Base-by-base conservation (phyloP, 2,797 vertebrate species). In the Xyrichtys novacula region DNA sequence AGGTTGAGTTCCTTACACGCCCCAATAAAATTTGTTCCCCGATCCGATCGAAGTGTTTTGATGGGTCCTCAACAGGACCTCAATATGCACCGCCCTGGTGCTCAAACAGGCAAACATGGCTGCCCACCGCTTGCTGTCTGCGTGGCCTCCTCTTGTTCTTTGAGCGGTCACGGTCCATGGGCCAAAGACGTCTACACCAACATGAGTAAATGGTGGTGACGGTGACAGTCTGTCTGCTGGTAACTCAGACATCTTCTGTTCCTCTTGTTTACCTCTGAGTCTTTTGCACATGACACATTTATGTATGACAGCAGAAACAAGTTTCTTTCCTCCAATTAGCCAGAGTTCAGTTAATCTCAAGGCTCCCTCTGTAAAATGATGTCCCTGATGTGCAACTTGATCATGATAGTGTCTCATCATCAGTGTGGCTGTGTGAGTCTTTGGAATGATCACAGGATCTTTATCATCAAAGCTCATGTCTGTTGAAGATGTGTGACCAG, bases 311-410 rank as follows among this genome's bases (percentile, higher is more conserved):
- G 10, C 14, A 3, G 20, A 44, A 1, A 44, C 22, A 6, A 44
- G 43, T 14, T 20, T 22, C 4, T 23, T 44, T 6, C 20, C 43
- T 44, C 43, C 20, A 15, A 4, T 14, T 44, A 44, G 6, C 20
- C 43, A 22, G 11, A 22, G 20, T 12, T 20, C 20, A 23, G 43
- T 12, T 0, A 10, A 11, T 12, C 11, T 4, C 4, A 44, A 1
- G 5, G 59, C 43, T 0, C 34, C 59, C 22, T 62, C 59, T 19
- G 59, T 38, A 1, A 49, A 49, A 26, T 62, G 59, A 2, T 23
- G 17, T 12, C 59, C 46, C 16, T 63, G 59, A 20, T 63, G 46
- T 4, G 59, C 46, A 15, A 40, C 59, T 50, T 50, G 23, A 9
- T 50, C 46, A 12, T 63, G 59, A 44, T 44, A 44, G 7, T 44